Base-by-base conservation (phyloP, 2,113 vertebrate genomes). In the Mustelus asterias region DNA sequence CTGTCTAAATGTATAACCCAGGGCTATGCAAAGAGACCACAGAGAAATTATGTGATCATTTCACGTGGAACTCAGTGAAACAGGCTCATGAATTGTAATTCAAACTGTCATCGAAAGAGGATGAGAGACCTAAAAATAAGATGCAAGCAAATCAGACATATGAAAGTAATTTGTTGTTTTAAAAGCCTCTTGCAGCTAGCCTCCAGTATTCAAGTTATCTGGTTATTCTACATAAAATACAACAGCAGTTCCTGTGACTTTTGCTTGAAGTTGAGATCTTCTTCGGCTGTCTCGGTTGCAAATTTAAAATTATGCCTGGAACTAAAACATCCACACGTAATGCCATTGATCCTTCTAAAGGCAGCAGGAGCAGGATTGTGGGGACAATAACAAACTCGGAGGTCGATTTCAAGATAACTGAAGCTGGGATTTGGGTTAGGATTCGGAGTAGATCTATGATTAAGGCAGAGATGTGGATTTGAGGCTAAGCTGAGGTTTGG, bases 111-210 rank as follows among this genome's bases (percentile, higher is more conserved):
- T 95, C 54, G 41, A 48, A 72, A 26, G 94, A 94, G 41, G 48
- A 67, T 24, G 93, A 94, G 67, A 72, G 69, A 72, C 24, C 37
- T 70, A 95, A 95, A 72, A 95, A 95, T 72, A 95, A 95, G 37
- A 76, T 72, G 44, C 29, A 54, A 44, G 67, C 94, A 95, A 67
- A 95, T 72, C 67, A 94, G 63, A 67, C 63, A 33, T 72, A 72
- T 44, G 24, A 72, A 95, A 95, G 94, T 72, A 95, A 95, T 72
- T 70, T 94, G 41, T 29, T 95, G 67, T 44, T 95, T 72, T 95
- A 95, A 95, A 72, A 95, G 37, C 94, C 22, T 95, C 63, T 95
- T 60, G 33, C 65, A 48, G n/a, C 65, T 69, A 13, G 48, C 22
- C 41, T 72, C 94, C 94, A 95, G 41, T 72, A 67, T 72, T 95